phyloP scores from a whole-genome alignment of 2,113 vertebrate genomes.

The Callocephalon fimbriatum region DNA sequence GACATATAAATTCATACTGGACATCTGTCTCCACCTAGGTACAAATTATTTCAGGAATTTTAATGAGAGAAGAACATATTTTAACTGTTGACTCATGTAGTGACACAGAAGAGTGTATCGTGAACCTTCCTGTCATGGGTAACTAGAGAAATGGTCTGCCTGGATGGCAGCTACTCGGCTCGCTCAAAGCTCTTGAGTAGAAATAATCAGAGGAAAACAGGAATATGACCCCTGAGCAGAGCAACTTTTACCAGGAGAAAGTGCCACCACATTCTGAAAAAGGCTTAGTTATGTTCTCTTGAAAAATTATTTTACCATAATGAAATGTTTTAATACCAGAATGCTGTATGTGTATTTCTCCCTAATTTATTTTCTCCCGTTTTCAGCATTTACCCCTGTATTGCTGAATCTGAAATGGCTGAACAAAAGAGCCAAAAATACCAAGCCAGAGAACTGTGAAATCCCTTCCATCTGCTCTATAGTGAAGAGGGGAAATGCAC shows the following conservation, averaged over 20 bases:
- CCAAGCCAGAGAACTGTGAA: neutral
- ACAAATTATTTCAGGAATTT: neutral
- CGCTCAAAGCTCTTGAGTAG: neutral
- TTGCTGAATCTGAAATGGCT: neutral
- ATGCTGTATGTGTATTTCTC: no score
- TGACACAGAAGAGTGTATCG: neutral
- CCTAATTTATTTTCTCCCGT: neutral
- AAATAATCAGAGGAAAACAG: neutral
- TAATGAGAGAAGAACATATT: neutral
- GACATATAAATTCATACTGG: neutral
- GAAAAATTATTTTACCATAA: neutral
- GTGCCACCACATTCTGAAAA: neutral
- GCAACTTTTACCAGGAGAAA: neutral
- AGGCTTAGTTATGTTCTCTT: neutral
- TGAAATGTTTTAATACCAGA: neutral
- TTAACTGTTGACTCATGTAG: neutral
- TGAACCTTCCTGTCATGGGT: neutral
- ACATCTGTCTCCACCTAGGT: neutral
- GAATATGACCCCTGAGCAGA: rapidly evolving
- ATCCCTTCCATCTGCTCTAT: neutral
- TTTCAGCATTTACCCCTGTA: neutral
- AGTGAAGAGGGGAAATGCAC: neutral
- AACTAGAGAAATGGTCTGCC: neutral
- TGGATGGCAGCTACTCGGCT: neutral
- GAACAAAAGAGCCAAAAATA: neutral